These are phyloP conservation scores for Noctilio leporinus DNA, from an alignment of 2,113 vertebrate genomes.

Conservation along the genomic window DNA sequence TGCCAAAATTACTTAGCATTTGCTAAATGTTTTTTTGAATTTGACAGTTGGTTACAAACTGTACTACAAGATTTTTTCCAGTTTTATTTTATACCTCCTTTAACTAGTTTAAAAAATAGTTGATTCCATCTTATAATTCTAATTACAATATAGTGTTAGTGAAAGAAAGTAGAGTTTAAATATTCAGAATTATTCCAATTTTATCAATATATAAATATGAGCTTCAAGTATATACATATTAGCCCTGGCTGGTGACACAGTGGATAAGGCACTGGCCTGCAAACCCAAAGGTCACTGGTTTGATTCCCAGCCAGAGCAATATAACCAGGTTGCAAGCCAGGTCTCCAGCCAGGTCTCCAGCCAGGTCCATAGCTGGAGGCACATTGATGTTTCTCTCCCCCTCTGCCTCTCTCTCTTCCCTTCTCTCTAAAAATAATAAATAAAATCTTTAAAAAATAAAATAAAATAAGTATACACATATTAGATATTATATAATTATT, in stretches of 20 bases:
- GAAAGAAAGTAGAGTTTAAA: neutral
- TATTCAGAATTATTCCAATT: neutral
- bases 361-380: too few species aligned
- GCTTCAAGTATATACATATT: neutral
- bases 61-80: neutral
- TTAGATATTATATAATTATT: neutral
- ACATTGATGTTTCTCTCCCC: too few species aligned
- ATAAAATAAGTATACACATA: neutral
- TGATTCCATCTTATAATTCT: neutral
- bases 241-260: too few species aligned
- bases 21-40: neutral
- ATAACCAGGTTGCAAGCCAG: too few species aligned
- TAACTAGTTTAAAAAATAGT: neutral
- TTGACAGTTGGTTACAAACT: neutral
- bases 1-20: neutral
- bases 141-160: neutral
- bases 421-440: too few species aligned
- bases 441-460: too few species aligned
- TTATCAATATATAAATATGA: neutral
- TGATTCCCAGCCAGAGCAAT: too few species aligned
- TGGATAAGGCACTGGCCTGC: too few species aligned
- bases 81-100: neutral
- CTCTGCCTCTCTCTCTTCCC: too few species aligned
- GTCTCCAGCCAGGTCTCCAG: too few species aligned
- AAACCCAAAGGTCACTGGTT: too few species aligned